A percentile compares a stretch with the other conserved stretches of the same genome.
Evolutionary conservation across 2,113 vertebrate species (phyloP).

Genomic region (Menura novaehollandiae): DNA sequence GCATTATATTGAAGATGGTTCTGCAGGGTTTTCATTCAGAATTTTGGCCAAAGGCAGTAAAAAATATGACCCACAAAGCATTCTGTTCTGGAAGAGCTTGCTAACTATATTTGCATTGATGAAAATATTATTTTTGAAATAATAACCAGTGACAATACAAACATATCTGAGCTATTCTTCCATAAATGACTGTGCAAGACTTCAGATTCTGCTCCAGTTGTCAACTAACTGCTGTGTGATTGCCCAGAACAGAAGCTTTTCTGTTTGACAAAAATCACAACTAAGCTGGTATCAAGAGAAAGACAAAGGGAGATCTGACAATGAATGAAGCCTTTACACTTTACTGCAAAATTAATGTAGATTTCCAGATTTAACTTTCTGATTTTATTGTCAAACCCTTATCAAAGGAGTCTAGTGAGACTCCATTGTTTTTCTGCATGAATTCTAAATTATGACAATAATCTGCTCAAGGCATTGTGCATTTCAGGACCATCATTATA

Average conservation of each 20-base stretch:
- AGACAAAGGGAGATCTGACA: slow-evolving; percentile 9
- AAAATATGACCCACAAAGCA: neutral
- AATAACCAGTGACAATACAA: neutral
- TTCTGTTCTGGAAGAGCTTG: neutral
- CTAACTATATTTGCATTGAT: neutral
- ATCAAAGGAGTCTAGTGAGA: slow-evolving; percentile 27
- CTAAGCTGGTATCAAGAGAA: neutral
- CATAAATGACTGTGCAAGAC: neutral
- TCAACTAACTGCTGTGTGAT: neutral
- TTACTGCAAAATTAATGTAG: slow-evolving; percentile 18
- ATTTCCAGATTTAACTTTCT: slow-evolving; percentile 26
- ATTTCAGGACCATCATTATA: slow-evolving; percentile 3
- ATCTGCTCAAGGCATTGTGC: neutral
- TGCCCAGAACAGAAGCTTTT: neutral
- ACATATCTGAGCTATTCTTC: neutral
- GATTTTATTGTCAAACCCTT: slow-evolving; percentile 28
- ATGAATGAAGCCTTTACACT: slow-evolving; percentile 2
- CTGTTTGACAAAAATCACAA: neutral
- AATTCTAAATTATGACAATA: slow-evolving; percentile 45
- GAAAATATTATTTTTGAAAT: slow-evolving; percentile 15
- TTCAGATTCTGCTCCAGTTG: slow-evolving; percentile 25
- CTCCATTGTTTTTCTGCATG: slow-evolving; percentile 22
- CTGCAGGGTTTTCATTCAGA: neutral
- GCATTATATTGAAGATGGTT: neutral
- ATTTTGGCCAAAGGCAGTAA: neutral